Conservation (phyloP, 2,113 vertebrate species). For the Okapia johnstoni region DNA sequence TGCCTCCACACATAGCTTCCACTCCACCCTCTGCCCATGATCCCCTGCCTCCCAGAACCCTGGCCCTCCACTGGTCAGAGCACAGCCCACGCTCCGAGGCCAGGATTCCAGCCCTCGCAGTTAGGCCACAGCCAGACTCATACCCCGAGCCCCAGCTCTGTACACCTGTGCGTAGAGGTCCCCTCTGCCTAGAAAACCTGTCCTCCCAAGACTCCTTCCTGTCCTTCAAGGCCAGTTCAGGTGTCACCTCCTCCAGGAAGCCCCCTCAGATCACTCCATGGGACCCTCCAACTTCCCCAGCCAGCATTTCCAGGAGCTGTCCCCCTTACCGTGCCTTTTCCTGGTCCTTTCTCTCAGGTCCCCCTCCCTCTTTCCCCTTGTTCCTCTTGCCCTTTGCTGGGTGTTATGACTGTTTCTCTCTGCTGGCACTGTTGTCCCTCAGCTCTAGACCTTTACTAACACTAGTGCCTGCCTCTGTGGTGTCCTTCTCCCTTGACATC, state of each 20-base stretch:
- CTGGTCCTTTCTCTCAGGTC: too few relatives aligned
- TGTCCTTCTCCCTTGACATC: not conserved
- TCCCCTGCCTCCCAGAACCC: not conserved
- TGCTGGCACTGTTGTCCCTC: too few relatives aligned
- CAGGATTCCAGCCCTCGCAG: not conserved
- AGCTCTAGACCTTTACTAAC: too few relatives aligned
- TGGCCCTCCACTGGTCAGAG: not conserved
- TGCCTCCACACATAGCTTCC: not conserved
- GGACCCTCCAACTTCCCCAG: not conserved
- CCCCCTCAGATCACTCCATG: not conserved
- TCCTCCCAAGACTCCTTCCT: not conserved
- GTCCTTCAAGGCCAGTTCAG: not conserved
- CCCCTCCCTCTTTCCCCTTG: too few relatives aligned
- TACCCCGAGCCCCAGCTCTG: fast-evolving
- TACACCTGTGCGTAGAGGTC: not conserved
- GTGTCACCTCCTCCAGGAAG: not conserved
- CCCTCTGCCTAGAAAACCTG: not conserved
- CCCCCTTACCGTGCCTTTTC: fast-evolving
- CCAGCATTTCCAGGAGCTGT: not conserved
- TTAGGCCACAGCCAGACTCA: not conserved
- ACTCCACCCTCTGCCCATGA: fast-evolving
- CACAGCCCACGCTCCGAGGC: not conserved
- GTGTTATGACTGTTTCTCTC: too few relatives aligned
- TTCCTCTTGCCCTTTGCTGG: too few relatives aligned
- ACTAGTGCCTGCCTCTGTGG: not conserved